These are phyloP conservation scores for Calliopsis andreniformis DNA, from an alignment of 1,140 invertebrate genomes.

Conservation along the genomic window DNA sequence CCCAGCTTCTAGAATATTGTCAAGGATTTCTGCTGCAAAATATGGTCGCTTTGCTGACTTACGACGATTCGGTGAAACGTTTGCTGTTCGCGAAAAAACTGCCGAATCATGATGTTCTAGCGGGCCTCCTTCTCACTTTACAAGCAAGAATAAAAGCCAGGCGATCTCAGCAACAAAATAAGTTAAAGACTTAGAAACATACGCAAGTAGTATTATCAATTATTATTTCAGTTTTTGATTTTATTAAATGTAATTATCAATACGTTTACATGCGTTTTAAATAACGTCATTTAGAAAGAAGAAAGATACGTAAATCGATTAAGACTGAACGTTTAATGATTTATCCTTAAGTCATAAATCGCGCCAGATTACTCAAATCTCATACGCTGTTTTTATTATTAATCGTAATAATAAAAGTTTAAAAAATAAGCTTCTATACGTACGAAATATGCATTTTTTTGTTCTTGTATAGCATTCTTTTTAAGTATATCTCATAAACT, in stretches of 20 bases:
- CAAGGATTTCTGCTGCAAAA: conserved; percentile 95
- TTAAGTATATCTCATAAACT: conserved; percentile 7
- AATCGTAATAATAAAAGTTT: background rate
- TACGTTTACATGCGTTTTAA: conserved; percentile 5
- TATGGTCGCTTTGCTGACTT: conserved; percentile 95
- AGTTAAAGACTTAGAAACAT: conserved; percentile 70
- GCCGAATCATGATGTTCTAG: conserved; percentile 94
- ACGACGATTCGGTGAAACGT: conserved; percentile 94
- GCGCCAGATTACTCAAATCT: background rate
- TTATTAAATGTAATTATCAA: conserved; percentile 8
- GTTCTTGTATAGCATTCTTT: conserved; percentile 9
- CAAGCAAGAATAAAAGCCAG: conserved; percentile 90
- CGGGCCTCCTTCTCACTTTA: conserved; percentile 89
- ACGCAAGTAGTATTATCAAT: background rate
- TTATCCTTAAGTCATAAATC: conserved; percentile 2
- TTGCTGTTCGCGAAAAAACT: conserved; percentile 94
- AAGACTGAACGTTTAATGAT: conserved; percentile 36
- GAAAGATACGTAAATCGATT: conserved; percentile 13
- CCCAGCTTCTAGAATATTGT: conserved; percentile 92
- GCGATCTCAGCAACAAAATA: conserved; percentile 73
- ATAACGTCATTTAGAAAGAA: background rate
- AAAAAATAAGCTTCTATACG: conserved; percentile 5
- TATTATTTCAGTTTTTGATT: conserved; percentile 19
- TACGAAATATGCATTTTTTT: conserved; percentile 11
- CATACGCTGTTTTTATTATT: background rate